Evolutionary conservation across 64 coral and sea anemone species (phyloP).

Genomic region (Stichodactyla helianthus): DNA sequence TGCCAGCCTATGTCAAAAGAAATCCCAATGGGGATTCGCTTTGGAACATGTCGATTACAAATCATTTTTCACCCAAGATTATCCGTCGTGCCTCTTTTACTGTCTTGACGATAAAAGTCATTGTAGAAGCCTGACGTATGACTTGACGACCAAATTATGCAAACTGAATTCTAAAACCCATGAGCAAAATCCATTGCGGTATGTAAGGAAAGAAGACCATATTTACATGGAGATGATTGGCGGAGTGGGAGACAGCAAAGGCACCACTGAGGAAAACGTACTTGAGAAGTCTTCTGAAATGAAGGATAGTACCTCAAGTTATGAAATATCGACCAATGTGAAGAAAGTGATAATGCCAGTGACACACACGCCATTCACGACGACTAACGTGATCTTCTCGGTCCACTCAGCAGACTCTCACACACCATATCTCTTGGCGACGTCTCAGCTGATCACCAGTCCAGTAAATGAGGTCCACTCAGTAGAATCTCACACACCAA

Average conservation of each 20-base stretch:
- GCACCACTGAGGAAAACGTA: too few relatives aligned
- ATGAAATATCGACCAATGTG: too few relatives aligned
- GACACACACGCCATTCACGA: too few relatives aligned
- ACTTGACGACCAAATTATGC: not conserved
- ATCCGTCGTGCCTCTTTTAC: not conserved
- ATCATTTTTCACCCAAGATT: not conserved
- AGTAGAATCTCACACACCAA: too few relatives aligned
- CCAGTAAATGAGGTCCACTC: too few relatives aligned
- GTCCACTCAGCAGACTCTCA: too few relatives aligned
- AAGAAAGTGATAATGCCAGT: too few relatives aligned
- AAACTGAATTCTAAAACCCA: not conserved
- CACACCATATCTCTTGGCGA: too few relatives aligned
- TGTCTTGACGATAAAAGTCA: not conserved
- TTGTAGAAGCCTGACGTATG: not conserved
- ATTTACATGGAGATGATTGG: slow-evolving; percentile 6
- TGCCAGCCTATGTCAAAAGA: not conserved
- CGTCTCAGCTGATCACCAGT: too few relatives aligned
- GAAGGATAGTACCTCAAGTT: too few relatives aligned
- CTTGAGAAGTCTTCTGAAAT: too few relatives aligned
- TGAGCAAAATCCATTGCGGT: not conserved
- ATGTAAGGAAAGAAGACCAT: not conserved
- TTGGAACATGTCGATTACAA: not conserved
- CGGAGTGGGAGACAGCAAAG: not conserved
- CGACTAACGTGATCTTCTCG: too few relatives aligned
- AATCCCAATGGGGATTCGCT: not conserved